These are phyloP conservation scores for Pangasianodon gigas DNA, from an alignment of 2,113 vertebrate genomes.

Conservation along the genomic window DNA sequence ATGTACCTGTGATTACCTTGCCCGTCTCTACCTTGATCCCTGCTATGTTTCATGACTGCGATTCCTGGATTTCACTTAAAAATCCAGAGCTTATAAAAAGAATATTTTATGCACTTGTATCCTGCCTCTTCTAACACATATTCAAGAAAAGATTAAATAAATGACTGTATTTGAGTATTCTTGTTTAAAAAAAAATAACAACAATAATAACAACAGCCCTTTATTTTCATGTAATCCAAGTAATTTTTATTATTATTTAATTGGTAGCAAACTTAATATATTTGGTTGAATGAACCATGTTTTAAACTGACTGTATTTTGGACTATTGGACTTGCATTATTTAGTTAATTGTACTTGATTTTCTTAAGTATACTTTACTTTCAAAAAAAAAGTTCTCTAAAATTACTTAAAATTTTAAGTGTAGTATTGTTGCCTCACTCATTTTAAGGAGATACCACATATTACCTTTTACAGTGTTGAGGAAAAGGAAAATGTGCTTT, in stretches of 20 bases:
- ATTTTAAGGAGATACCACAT: background rate
- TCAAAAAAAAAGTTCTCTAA: background rate
- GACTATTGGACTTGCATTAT: background rate
- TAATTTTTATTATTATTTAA: background rate
- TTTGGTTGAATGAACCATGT: background rate
- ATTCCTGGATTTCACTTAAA: background rate
- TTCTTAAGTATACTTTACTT: background rate
- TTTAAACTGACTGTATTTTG: background rate
- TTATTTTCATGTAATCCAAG: background rate
- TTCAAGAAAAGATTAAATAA: background rate
- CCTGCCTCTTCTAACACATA: background rate
- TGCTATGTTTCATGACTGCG: background rate
- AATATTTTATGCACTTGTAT: background rate
- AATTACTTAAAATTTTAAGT: background rate
- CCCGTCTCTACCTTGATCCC: background rate
- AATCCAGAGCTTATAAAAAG: background rate
- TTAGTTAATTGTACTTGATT: background rate
- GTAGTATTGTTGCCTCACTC: background rate
- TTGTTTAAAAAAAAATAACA: background rate
- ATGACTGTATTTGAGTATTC: background rate
- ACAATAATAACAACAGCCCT: background rate
- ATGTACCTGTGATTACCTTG: background rate
- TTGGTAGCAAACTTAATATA: background rate
- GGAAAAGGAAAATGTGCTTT: slow-evolving; percentile 1
- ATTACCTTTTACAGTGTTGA: background rate